Evolutionary conservation across 1,140 invertebrate genomes (phyloP).

Genomic region (Nasonia vitripennis): DNA sequence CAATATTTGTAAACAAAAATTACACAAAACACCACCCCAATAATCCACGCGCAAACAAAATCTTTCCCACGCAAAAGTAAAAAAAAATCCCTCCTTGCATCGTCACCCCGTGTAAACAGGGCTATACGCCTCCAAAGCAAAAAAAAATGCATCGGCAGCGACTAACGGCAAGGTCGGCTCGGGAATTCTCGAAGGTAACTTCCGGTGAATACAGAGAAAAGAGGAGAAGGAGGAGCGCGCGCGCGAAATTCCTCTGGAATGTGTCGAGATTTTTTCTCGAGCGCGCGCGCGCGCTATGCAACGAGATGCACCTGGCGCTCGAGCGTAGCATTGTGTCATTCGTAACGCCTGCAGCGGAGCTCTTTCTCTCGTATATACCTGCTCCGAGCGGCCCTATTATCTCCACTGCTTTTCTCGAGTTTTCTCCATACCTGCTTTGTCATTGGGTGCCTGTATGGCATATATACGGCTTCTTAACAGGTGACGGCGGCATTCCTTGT

Average conservation of each 20-base stretch:
- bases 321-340: constrained; percentile 22
- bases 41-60: too few relatives aligned
- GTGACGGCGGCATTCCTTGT: not conserved
- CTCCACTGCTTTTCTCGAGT: not conserved
- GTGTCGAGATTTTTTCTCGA: constrained; percentile 30
- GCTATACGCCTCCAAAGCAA: not conserved
- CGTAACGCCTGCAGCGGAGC: not conserved
- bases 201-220: not conserved
- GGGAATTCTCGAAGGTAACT: constrained; percentile 32
- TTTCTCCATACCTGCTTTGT: not conserved
- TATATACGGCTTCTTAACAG: not conserved
- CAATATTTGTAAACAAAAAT: too few relatives aligned
- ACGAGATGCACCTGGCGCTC: constrained; percentile 23
- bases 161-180: constrained; percentile 32
- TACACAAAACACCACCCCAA: too few relatives aligned
- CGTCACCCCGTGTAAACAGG: not conserved
- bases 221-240: not conserved
- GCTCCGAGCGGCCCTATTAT: not conserved
- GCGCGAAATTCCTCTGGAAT: constrained; percentile 26
- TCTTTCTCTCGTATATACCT: not conserved
- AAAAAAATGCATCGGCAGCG: not conserved
- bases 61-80: too few relatives aligned
- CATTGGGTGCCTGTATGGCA: not conserved
- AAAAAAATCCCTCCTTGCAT: not conserved
- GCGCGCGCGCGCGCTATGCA: not conserved